Evolutionary conservation across 2,797 vertebrate genomes (phyloP), one percentile per base, ranked within the genome.

Genomic region (Sebastolobus altivelis): DNA sequence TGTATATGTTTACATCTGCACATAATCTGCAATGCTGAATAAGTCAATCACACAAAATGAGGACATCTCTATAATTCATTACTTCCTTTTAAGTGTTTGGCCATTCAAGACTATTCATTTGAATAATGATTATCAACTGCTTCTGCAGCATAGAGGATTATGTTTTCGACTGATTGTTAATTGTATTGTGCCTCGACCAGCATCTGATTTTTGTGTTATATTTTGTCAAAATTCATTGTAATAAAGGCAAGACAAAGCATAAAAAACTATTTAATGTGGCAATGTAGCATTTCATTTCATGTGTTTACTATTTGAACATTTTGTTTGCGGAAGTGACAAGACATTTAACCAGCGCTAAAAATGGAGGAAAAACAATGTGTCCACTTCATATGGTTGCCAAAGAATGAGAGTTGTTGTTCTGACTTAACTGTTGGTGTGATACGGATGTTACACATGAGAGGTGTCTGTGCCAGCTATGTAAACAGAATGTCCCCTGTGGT

Each of bases 201-300:
- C 29, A 63, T 54, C 25, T 43, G 18, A 63, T 66, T 72, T 74
- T 43, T 77, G 54, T 77, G n/a, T 77, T 65, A 5, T 63, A 3
- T 55, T 80, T 69, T 67, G 46, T 82, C 22, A 38, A 18, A 62
- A 54, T 61, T 43, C 1, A 49, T 81, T 86, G 10, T 43, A 92
- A 84, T 90, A 91, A 90, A 91, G 2, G 61, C 2, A 65, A 79
- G 18, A 38, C 1, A 18, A 3, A 5, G 4, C 72, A 49, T 20
- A n/a, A 59, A 59, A 72, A 49, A n/a, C 33, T 7, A 29, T 31
- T 58, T 20, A 4, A 65, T 61, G 40, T 43, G 31, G 46, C 59
- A 69, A 35, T 55, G 1, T 20, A 59, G n/a, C 4, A 2, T 46
- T 55, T 62, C 0, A 20, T 38, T 52, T 25, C 1, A 1, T 22